Conservation (phyloP, 2,888 invertebrate species). For the Nemotelus nigrinus region DNA sequence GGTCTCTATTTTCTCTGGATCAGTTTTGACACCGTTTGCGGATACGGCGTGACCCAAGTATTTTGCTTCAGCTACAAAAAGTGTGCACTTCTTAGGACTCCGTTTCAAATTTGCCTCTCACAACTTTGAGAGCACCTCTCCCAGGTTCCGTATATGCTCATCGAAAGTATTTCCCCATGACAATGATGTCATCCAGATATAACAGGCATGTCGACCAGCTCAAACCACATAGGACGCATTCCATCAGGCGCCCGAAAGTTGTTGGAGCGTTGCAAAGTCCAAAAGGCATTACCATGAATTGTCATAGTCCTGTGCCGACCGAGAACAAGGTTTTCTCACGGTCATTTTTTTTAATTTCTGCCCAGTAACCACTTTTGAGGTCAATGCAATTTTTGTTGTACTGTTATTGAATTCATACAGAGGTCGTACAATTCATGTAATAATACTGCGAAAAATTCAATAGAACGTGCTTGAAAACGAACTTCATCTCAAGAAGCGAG, state of each 20-base stretch:
- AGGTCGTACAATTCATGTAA: too few species aligned
- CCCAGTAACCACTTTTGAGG: slow-evolving; percentile 52
- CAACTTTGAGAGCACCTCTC: slow-evolving; percentile 32
- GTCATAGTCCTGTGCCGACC: slow-evolving; percentile 52
- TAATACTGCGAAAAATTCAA: too few species aligned
- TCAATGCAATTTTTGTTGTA: slow-evolving; percentile 32
- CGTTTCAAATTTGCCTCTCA: slow-evolving; percentile 37
- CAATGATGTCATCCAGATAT: slow-evolving; percentile 52
- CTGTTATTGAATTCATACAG: too few species aligned
- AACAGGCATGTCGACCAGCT: slow-evolving; percentile 50
- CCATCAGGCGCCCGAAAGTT: slow-evolving; percentile 52
- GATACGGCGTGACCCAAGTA: slow-evolving; percentile 45
- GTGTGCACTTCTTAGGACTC: slow-evolving; percentile 39
- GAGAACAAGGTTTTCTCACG: slow-evolving; percentile 54
- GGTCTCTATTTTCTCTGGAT: slow-evolving; percentile 28
- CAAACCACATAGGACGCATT: slow-evolving; percentile 42
- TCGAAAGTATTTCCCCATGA: slow-evolving; percentile 47
- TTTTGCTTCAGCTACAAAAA: slow-evolving; percentile 11
- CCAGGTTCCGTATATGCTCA: slow-evolving; percentile 48
- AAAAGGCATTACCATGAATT: slow-evolving; percentile 55
- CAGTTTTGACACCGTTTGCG: slow-evolving; percentile 12
- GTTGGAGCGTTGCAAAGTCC: slow-evolving; percentile 51
- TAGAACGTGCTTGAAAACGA: too few species aligned
- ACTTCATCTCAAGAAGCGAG: too few species aligned
- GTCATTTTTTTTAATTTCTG: slow-evolving; percentile 46